These are phyloP conservation scores for Lates calcarifer DNA, from an alignment of 2,113 vertebrate genomes.

Conservation along the genomic window DNA sequence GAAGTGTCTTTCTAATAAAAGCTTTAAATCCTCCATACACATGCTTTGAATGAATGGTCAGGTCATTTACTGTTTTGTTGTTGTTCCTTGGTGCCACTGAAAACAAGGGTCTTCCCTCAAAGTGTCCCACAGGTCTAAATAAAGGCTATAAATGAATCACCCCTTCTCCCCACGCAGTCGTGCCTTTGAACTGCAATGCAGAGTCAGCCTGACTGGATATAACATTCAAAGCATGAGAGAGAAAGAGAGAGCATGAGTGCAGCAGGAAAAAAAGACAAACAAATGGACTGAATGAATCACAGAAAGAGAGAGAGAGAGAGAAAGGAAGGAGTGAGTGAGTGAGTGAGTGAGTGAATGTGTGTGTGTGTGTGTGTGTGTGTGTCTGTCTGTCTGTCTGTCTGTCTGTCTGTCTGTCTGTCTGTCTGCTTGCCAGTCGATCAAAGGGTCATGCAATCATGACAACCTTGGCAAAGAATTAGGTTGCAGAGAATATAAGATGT, in stretches of 20 bases:
- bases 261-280: slow-evolving; percentile 31
- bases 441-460: neutral
- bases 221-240: slow-evolving; percentile 39
- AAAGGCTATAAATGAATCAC: slow-evolving; percentile 30
- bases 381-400: neutral
- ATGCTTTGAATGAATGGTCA: neutral
- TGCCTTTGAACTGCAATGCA: slow-evolving; percentile 62
- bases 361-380: neutral
- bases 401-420: too few relatives aligned
- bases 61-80: slow-evolving; percentile 6
- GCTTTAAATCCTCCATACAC: neutral
- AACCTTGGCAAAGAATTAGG: slow-evolving; percentile 1
- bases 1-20: neutral
- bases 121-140: slow-evolving; percentile 34
- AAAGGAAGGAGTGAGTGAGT: neutral
- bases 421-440: neutral
- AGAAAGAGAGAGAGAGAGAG: neutral
- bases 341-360: neutral
- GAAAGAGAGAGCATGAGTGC: slow-evolving; percentile 11
- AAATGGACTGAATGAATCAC: slow-evolving; percentile 4
- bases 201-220: slow-evolving; percentile 38
- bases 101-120: slow-evolving; percentile 44
- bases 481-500: neutral
- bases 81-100: slow-evolving; percentile 11
- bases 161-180: neutral